Evolutionary conservation across 2,888 invertebrate species (phyloP).

Genomic region (Ischnus inquisitorius): DNA sequence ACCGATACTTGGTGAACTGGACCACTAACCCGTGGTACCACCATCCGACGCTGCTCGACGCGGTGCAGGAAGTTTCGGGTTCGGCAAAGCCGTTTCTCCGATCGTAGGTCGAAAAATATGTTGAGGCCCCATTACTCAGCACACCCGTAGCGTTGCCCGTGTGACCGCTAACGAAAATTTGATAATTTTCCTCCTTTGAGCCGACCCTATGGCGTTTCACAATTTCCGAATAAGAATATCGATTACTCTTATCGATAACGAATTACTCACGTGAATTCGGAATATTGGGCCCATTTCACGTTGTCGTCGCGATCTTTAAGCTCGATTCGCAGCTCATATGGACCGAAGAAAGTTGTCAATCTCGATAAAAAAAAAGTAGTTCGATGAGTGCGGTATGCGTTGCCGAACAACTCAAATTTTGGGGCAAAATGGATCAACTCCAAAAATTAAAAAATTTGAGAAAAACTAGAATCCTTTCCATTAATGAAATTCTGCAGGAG

Average conservation of each 20-base stretch:
- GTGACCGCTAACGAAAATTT: slow-evolving; percentile 86
- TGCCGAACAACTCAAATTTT: too few relatives aligned
- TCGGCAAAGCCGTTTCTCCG: slow-evolving; percentile 86
- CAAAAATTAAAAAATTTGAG: too few relatives aligned
- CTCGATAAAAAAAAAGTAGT: slow-evolving; percentile 6
- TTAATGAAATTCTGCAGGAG: too few relatives aligned
- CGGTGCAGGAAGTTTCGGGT: slow-evolving; percentile 86
- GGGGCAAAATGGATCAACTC: too few relatives aligned
- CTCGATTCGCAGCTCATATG: slow-evolving; percentile 85
- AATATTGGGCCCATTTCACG: slow-evolving; percentile 87
- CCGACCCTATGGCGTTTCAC: slow-evolving; percentile 75
- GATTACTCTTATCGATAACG: not conserved
- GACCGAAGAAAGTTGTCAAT: slow-evolving; percentile 26
- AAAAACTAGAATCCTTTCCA: too few relatives aligned
- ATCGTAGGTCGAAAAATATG: slow-evolving; percentile 86
- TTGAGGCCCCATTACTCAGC: slow-evolving; percentile 86
- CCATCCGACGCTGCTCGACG: slow-evolving; percentile 88
- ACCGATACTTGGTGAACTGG: slow-evolving; percentile 54
- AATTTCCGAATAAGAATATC: not conserved
- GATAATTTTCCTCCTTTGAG: slow-evolving; percentile 85
- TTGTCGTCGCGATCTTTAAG: slow-evolving; percentile 86
- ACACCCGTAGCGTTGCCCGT: slow-evolving; percentile 87
- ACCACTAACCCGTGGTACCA: slow-evolving; percentile 87
- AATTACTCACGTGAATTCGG: slow-evolving; percentile 76
- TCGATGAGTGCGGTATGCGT: too few relatives aligned